These are phyloP conservation scores for Rhynchophorus ferrugineus DNA, from an alignment of 1,140 invertebrate genomes.

Conservation along the genomic window DNA sequence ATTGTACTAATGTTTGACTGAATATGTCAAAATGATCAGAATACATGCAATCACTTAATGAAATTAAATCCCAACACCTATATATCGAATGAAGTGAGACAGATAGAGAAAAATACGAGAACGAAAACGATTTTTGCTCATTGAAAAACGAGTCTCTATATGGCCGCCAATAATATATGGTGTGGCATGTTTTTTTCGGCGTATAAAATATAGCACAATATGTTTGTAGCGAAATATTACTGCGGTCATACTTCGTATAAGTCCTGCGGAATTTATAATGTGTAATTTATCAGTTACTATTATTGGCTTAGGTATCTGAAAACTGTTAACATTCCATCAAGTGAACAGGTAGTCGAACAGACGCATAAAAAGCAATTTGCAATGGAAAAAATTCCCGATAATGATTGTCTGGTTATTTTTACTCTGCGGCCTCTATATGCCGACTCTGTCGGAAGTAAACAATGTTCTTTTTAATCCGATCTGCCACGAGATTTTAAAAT, in stretches of 20 bases:
- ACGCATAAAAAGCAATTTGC: slow-evolving; percentile 29
- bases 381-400: slow-evolving; percentile 26
- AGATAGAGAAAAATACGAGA: too few species aligned
- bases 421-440: slow-evolving; percentile 17
- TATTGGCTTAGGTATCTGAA: slow-evolving; percentile 23
- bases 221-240: slow-evolving; percentile 1
- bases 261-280: slow-evolving; percentile 20
- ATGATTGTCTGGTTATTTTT: slow-evolving; percentile 29
- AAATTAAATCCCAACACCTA: too few species aligned
- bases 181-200: too few species aligned
- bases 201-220: slow-evolving; percentile 19
- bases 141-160: too few species aligned
- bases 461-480: too few species aligned
- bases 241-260: slow-evolving; percentile 9
- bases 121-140: too few species aligned
- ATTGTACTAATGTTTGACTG: too few species aligned
- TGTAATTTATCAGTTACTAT: slow-evolving; percentile 24
- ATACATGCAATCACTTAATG: too few species aligned
- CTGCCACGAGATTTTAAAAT: too few species aligned
- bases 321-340: slow-evolving; percentile 27
- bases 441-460: slow-evolving; percentile 22
- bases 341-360: slow-evolving; percentile 19
- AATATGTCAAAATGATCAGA: too few species aligned
- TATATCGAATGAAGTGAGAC: too few species aligned
- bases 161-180: too few species aligned